Evolutionary conservation across 2,113 vertebrate genomes (phyloP).

Genomic region (Psophia crepitans): DNA sequence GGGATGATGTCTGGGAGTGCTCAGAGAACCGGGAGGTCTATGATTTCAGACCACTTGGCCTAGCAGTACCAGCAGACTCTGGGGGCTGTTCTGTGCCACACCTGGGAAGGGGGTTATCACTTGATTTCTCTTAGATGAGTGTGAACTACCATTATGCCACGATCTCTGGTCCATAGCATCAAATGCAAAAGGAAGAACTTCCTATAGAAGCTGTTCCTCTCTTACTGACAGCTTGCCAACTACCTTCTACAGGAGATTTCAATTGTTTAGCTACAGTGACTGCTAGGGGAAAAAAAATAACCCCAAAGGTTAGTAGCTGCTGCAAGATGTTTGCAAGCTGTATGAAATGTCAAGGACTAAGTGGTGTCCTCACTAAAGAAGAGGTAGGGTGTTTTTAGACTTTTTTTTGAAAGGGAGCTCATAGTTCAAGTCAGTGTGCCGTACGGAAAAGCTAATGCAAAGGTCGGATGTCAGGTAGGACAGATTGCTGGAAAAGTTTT

Average conservation of each 20-base stretch:
- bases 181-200: neutral
- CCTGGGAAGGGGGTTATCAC: neutral
- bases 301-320: neutral
- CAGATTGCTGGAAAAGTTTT: neutral
- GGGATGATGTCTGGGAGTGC: too few relatives aligned
- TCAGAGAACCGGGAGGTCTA: neutral
- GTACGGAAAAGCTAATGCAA: accelerated
- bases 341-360: neutral
- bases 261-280: neutral
- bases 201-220: neutral
- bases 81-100: neutral
- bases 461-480: neutral
- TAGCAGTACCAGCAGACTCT: neutral
- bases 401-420: neutral
- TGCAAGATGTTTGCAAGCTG: neutral
- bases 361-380: neutral
- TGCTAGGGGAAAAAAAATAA: neutral
- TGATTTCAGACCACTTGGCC: neutral
- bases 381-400: neutral
- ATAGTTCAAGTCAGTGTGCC: neutral
- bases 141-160: neutral
- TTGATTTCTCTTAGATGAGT: neutral
- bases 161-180: neutral
- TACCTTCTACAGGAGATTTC: neutral
- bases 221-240: neutral